Evolutionary conservation across 2,888 invertebrate species (phyloP), one percentile per base, ranked within the genome.

Genomic region (Neocrepidodera transversa): DNA sequence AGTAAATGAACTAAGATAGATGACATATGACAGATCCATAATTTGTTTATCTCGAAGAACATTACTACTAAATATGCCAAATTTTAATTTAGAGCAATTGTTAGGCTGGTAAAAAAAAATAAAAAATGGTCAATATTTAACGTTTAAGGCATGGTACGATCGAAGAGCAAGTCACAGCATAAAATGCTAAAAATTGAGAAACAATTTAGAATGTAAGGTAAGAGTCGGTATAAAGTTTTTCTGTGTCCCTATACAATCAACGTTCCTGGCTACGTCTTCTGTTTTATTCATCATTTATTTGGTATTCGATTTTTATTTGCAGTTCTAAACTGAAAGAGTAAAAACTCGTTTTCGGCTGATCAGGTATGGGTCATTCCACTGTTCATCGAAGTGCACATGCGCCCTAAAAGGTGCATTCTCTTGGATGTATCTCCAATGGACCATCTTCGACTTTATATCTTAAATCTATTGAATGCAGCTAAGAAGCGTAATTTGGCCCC

Each of bases 331-430:
- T 71, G 68, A 69, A 71, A 70, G 71, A 72, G 68, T 68, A 73
- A 74, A 74, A 76, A 76, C 76, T 74, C 65, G 76, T 76, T 75
- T 76, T 75, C 67, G 74, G 71, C 68, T 68, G 71, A 70, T 71
- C 75, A 74, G 72, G 74, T 73, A 74, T 75, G 68, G 76, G 76
- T 76, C 76, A 75, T 76, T 76, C 75, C 74, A 71, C 75, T 72
- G 72, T 62, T 64, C 63, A 67, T 68, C 68, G 71, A 67, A 70
- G 57, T 58, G 57, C 71, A 66, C 71, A 67, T 62, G 62, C 68
- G 64, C 64, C 42, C 26, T 57, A 55, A 49, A 62, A 43, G 56
- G 60, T 68, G 71, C 54, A 58, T 58, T 58, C 58, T 51, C 50
- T 50, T 28, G 32, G 30, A 51, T 23, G 47, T 36, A 58, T 48